Evolutionary conservation across 2,888 invertebrate genomes (phyloP), one percentile per base, ranked within the genome.

Genomic region (Eupithecia inturbata): DNA sequence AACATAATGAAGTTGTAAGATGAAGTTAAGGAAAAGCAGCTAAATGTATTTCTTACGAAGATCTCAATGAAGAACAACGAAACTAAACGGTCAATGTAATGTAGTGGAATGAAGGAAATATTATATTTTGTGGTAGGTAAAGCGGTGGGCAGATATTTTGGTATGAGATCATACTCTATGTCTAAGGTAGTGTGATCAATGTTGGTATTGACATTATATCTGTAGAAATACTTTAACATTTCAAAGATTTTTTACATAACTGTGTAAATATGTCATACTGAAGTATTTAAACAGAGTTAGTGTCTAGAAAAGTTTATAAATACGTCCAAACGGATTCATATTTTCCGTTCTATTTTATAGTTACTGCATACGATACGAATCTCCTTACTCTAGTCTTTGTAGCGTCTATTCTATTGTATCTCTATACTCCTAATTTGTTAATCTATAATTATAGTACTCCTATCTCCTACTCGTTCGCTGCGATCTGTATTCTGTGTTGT

Each of bases 341-440:
- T 69, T 77, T 72, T 76, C 81, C 80, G 79, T 79, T 79, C 73
- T 79, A 76, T 72, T n/a, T n/a, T 72, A 71, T 71, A 74, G 77
- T 77, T 77, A 79, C 77, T 78, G 73, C 75, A 57, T 76, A 77
- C 71, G 67, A 78, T 80, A 76, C 78, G 74, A 81, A 79, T 82
- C 79, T 82, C 79, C 81, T 84, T 77, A 82, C 76, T 88, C 82
- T 91, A 90, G 90, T 88, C 87, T 89, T 85, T 79, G 92, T 92
- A 91, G 91, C 86, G 82, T 86, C 45, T 45, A 45, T 45, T 49
- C 82, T 86, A 83, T 80, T 84, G 83, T 86, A 82, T 84, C 78
- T 78, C 81, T 82, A 73, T 85, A 83, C 81, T 82, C 80, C 82
- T 84, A 79, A 83, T 87, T 85, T 85, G 83, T 88, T 86, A 84